These are phyloP conservation scores for Lagorchestes hirsutus DNA, from an alignment of 2,797 vertebrate species.

Conservation along the genomic window DNA sequence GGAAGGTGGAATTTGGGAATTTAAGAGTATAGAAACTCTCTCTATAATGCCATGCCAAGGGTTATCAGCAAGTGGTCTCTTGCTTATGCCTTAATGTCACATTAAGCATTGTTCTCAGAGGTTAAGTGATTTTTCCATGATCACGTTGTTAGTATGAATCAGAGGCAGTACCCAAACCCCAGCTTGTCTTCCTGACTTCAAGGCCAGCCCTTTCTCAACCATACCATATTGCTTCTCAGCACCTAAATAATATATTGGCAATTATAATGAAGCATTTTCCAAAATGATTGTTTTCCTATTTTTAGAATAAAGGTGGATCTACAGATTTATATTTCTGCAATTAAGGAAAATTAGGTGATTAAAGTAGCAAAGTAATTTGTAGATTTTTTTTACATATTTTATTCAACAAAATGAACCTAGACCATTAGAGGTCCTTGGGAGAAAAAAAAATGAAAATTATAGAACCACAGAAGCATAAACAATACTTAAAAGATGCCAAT, in stretches of 20 bases:
- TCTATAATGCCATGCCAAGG: background rate
- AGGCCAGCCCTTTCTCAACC: background rate
- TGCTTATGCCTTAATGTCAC: background rate
- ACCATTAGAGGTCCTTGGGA: background rate
- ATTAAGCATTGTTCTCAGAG: background rate
- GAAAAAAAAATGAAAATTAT: background rate
- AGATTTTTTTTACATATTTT: background rate
- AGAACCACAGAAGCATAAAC: background rate
- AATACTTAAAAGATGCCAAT: background rate
- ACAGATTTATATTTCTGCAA: conserved; percentile 16
- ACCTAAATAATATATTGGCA: background rate
- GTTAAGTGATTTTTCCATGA: background rate
- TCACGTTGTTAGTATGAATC: background rate
- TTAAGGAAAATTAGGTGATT: background rate
- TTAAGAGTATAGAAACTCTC: background rate
- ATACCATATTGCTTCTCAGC: background rate
- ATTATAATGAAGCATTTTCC: background rate
- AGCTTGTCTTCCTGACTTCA: background rate
- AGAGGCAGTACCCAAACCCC: background rate
- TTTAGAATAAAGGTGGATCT: conserved; percentile 12
- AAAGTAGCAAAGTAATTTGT: background rate
- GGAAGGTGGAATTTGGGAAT: background rate
- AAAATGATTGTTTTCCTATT: conserved; percentile 22
- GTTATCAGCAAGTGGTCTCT: background rate
- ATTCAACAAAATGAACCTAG: background rate